These are phyloP conservation scores for Sebastes glaucus DNA, from an alignment of 2,797 vertebrate species.

Conservation along the genomic window DNA sequence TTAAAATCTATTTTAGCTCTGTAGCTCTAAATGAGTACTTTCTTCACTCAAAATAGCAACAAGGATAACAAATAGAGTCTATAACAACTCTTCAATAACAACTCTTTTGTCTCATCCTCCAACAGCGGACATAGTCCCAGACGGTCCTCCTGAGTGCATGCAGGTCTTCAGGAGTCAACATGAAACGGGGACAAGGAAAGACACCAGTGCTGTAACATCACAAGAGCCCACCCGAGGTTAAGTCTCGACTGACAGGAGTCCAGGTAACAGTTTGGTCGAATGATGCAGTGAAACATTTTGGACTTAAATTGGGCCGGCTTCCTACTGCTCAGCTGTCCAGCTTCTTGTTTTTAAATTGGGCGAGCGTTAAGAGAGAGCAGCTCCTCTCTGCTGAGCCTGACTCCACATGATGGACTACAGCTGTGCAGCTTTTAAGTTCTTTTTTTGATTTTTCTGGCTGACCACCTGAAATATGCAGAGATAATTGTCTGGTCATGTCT, in stretches of 20 bases:
- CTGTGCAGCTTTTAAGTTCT: constrained; percentile 10
- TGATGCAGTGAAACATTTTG: constrained; percentile 28
- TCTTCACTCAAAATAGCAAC: background rate
- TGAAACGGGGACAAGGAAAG: background rate
- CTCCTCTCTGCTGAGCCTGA: background rate
- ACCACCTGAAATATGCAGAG: background rate
- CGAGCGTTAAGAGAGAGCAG: background rate
- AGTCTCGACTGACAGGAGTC: background rate
- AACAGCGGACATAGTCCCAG: background rate
- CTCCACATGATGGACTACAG: background rate
- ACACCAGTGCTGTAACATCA: background rate
- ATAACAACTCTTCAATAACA: background rate
- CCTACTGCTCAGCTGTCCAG: constrained; percentile 20
- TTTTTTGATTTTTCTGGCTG: background rate
- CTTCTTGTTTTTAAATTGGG: constrained; percentile 42
- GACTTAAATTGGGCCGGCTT: constrained; percentile 30
- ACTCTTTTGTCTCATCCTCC: background rate
- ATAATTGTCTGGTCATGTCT: background rate
- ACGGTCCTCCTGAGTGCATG: background rate
- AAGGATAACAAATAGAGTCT: background rate
- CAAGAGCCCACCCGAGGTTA: background rate
- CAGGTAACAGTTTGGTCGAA: constrained; percentile 7
- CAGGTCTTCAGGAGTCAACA: background rate
- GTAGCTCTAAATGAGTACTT: background rate
- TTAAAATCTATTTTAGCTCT: background rate